phyloP scores from a whole-genome alignment of 2,797 vertebrate genomes.

The Picus viridis region DNA sequence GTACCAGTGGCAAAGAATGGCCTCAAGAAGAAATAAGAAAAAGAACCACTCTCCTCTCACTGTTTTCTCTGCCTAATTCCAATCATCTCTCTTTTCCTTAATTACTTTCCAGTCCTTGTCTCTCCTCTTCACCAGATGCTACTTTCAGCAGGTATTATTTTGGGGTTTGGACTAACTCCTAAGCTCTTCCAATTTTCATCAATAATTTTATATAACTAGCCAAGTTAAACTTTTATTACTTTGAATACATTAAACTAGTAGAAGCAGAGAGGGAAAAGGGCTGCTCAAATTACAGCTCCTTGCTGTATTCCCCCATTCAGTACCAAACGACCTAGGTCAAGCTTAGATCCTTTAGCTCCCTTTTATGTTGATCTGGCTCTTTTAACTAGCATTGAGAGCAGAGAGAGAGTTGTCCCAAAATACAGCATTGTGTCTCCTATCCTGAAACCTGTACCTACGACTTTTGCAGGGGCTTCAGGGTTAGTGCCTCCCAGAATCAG shows the following conservation, averaged over 20 bases:
- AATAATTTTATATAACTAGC: conserved; percentile 32
- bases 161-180: not conserved
- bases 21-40: not conserved
- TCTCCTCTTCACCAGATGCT: not conserved
- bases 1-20: not conserved
- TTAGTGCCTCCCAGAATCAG: not conserved
- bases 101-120: not conserved
- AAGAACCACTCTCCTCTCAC: not conserved
- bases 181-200: conserved; percentile 37
- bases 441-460: not conserved
- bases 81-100: not conserved
- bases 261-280: conserved; percentile 30
- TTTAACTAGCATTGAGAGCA: not conserved
- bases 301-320: not conserved
- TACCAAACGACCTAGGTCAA: not conserved
- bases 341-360: not conserved
- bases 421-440: not conserved
- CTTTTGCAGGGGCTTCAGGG: not conserved
- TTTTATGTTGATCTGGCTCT: not conserved
- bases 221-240: conserved; percentile 31
- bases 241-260: conserved; percentile 43
- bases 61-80: not conserved
- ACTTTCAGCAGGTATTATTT: not conserved
- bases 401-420: not conserved
- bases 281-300: conserved; percentile 9